Evolutionary conservation across 2,888 invertebrate genomes (phyloP), one percentile per base, ranked within the genome.

Genomic region (Octonoba sinensis): DNA sequence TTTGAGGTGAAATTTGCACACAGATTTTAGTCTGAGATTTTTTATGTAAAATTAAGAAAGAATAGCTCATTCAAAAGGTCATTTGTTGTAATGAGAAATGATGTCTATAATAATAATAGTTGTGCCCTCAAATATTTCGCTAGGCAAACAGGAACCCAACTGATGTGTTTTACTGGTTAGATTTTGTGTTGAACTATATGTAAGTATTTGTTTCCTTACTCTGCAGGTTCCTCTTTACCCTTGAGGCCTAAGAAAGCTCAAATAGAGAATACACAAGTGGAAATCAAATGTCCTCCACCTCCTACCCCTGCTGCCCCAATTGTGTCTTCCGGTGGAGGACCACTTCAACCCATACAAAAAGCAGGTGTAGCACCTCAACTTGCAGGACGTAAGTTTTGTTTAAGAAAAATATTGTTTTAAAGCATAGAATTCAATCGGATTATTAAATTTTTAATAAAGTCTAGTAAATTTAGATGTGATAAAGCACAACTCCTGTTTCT

Each of bases 321-420:
- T 3, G 69, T 64, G 3, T 47, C 72, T 13, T 57, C 83, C 44
- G 36, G 36, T 11, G 73, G 66, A 6, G 77, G 78, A 15, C 84
- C 83, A n/a, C 51, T 84, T 13, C 84, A 79, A 64, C 77, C 81
- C 44, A 82, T 84, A 36, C 75, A 76, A 18, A 83, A 76, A 46
- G 71, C 49, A 62, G 49, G 57, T 44, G 56, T 64, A 44, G 8
- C 22, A 13, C 49, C 74, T 15, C 73, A 79, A 22, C 66, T 67
- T 46, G 73, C 83, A 22, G 83, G 83, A 18, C 47, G 85, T 85
- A 84, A 82, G 76, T 69, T 46, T 46, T 16, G 27, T 36, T 36
- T 8, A 36, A 36, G 3, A 36, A 11, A 2, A 8, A 8, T 4
- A 11, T n/a, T n/a, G n/a, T 46, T 27, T 18, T 51, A 49, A 44